Evolutionary conservation across 1,140 invertebrate genomes (phyloP), one percentile per base, ranked within the genome.

Genomic region (Cydia strobilella): DNA sequence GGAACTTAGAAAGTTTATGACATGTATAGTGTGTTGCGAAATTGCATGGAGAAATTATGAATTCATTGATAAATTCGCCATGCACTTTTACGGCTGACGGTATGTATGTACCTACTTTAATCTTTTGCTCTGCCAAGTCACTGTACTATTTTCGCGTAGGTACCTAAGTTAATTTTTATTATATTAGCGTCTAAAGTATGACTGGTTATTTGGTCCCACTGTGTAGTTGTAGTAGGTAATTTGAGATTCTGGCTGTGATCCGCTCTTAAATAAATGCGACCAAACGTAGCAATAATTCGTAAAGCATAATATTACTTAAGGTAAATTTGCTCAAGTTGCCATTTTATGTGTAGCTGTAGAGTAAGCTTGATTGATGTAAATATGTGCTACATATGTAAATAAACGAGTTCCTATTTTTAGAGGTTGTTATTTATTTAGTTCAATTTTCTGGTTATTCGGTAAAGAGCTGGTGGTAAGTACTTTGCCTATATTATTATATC

Each of bases 401-500:
- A 92, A 91, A 92, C 76, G 82, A 92, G 90, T 92, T 92, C 90
- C 90, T 92, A 92, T 92, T 89, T 89, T 86, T 31, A 77, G 54
- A 31, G 62, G 27, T 73, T 80, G 77, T 91, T 90, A 88, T 51
- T 72, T 23, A 51, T 45, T n/a, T 39, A 39, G 35, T 39, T 39
- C 10, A 0, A 9, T 39, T 39, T 10, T 39, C 35, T 1, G 7
- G 7, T 39, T 0, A 0, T 39, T 10, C 7, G 7, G 35, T 10
- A 39, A 45, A 13, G 12, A 45, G 12, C 42, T 15, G 0, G 13
- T 45, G 42, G 42, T 45, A 45, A 45, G 42, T 45, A 13, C 2
- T 45, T 45, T 13, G 2, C 9, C 7, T 39, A 39, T 39, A 35
- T 35, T 35, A 39, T 39, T 39, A 39, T 31, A n/a, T n/a, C n/a